phyloP scores from a whole-genome alignment of 1,140 invertebrate genomes.

The Aphelinus atriplicis region DNA sequence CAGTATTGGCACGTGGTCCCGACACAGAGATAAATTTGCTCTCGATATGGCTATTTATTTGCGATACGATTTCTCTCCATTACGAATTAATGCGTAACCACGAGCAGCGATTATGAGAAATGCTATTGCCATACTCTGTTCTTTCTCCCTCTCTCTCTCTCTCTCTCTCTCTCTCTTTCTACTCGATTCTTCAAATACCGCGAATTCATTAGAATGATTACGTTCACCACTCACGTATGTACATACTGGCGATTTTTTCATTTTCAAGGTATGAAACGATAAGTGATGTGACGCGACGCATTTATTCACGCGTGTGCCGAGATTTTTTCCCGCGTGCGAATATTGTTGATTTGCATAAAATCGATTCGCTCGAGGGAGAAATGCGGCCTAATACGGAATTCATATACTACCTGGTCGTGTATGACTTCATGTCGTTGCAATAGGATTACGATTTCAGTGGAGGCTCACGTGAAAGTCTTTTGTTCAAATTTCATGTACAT shows the following conservation, averaged over 20 bases:
- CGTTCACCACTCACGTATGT: not conserved
- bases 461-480: not conserved
- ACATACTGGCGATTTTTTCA: too few species aligned
- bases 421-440: constrained; percentile 16
- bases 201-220: constrained; percentile 29
- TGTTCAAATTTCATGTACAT: constrained; percentile 3
- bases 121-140: too few species aligned
- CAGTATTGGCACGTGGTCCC: constrained; percentile 10
- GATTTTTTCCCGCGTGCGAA: not conserved
- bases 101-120: too few species aligned
- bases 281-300: too few species aligned
- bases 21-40: constrained; percentile 25
- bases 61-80: constrained; percentile 20
- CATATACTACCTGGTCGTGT: constrained; percentile 3
- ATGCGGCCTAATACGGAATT: constrained; percentile 12
- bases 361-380: not conserved
- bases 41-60: constrained; percentile 33
- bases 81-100: too few species aligned
- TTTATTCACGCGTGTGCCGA: too few species aligned
- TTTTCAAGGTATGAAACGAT: too few species aligned
- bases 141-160: not conserved
- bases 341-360: constrained; percentile 3
- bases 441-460: constrained; percentile 1
- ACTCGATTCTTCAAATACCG: not conserved
- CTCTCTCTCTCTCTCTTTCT: constrained; percentile 6